A percentile compares a stretch with the other conserved stretches of the same genome.
These are phyloP conservation scores for Hyalella azteca DNA, from an alignment of 2,888 invertebrate species.

Conservation along the genomic window DNA sequence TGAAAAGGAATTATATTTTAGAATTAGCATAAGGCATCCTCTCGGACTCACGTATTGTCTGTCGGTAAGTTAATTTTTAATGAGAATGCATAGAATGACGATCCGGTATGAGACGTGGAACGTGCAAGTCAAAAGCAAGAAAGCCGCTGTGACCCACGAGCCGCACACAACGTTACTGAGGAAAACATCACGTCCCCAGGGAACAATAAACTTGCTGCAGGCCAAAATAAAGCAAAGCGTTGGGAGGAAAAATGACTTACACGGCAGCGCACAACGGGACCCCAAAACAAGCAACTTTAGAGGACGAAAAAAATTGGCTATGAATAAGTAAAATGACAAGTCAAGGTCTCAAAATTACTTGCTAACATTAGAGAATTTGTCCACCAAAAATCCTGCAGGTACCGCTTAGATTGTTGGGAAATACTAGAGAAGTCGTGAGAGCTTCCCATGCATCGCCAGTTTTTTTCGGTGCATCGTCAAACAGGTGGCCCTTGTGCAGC, in stretches of 20 bases:
- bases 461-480: not conserved
- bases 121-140: not conserved
- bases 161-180: not conserved
- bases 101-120: too few relatives aligned
- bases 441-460: conserved; percentile 10
- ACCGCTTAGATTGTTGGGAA: too few relatives aligned
- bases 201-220: conserved; percentile 11
- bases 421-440: not conserved
- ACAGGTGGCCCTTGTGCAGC: not conserved
- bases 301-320: too few relatives aligned
- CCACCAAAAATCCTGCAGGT: too few relatives aligned
- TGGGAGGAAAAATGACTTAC: not conserved
- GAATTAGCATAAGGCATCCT: too few relatives aligned
- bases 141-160: not conserved
- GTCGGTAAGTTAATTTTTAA: too few relatives aligned
- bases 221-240: conserved; percentile 1
- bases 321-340: too few relatives aligned
- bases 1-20: too few relatives aligned
- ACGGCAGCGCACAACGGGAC: not conserved
- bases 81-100: too few relatives aligned
- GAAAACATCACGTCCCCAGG: conserved; percentile 1
- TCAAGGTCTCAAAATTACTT: too few relatives aligned
- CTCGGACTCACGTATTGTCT: too few relatives aligned
- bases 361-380: too few relatives aligned
- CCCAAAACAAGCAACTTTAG: not conserved